Conservation (phyloP, 2,888 invertebrate species). For the Pogonocherus hispidulus region DNA sequence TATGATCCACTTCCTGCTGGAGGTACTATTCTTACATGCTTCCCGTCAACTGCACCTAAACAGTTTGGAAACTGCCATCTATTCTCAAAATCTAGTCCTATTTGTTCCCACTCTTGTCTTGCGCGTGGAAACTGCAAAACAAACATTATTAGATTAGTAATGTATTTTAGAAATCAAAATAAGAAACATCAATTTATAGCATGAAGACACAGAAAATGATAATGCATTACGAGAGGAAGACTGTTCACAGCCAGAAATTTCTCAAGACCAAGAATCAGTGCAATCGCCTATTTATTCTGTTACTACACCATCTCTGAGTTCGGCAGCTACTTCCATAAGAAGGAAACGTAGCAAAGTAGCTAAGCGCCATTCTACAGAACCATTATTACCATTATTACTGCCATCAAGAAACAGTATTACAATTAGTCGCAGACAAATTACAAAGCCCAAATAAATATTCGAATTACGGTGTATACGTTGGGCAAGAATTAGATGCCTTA, state of each 20-base stretch:
- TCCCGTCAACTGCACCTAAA: conserved; percentile 50
- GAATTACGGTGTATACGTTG: neutral
- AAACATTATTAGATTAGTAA: too few species aligned
- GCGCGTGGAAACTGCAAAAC: neutral
- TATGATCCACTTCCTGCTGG: conserved; percentile 49
- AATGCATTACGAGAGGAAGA: neutral
- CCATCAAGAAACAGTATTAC: neutral
- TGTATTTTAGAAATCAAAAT: neutral
- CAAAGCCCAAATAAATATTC: conserved; percentile 1
- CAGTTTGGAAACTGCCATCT: conserved; percentile 49
- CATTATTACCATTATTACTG: too few species aligned
- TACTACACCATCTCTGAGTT: neutral
- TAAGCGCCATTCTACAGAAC: neutral
- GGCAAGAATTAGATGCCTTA: neutral
- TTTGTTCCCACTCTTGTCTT: neutral
- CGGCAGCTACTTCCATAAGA: neutral
- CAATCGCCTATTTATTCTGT: neutral
- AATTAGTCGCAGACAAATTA: neutral
- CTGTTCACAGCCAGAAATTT: neutral
- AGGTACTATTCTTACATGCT: conserved; percentile 49
- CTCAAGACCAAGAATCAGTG: neutral
- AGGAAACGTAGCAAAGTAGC: neutral
- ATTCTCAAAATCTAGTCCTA: conserved; percentile 44
- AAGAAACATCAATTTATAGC: neutral
- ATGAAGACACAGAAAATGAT: neutral